Evolutionary conservation across 2,797 vertebrate species (phyloP), one percentile per base, ranked within the genome.

Genomic region (Squalus acanthias): DNA sequence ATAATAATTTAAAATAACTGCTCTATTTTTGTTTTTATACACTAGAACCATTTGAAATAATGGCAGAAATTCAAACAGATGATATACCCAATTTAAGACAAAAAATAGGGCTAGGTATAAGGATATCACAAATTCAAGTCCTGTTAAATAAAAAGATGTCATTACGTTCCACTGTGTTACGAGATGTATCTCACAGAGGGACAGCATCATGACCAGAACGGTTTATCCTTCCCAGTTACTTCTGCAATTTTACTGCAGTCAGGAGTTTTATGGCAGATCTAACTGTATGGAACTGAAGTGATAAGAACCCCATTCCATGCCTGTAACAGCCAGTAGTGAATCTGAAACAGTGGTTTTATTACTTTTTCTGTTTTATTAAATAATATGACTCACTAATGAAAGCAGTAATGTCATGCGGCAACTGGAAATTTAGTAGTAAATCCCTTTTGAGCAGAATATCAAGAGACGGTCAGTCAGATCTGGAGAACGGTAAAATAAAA

Each of bases 31-130:
- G 24, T 74, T 76, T 95, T 33, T 20, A 33, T 76, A 76, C 1
- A 10, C 17, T 22, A 3, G 26, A 76, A 76, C 15, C 26, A 95
- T n/a, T 95, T 95, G 70, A 95, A 53, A 76, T 60, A 92, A 63
- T 95, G 33, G 33, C 94, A 76, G 94, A 33, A 76, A 76, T 76
- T 95, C 29, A 95, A 95, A 70, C 15, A 72, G 70, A 95, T 92
- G 63, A 92, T 65, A 33, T 95, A 76, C 50, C 24, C 46, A 74
- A 29, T 53, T 76, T 76, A n/a, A 95, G 53, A 95, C 29, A 13
- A 74, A 95, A 95, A 95, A 76, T 57, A 57, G 94, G 10, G 29
- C 70, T 57, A 76, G 7, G 53, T 74, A n/a, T 29, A 20, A 24
- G 46, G 29, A 33, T 69, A 69, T 93, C 20, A 67, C 91, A 93